phyloP scores from a whole-genome alignment of 2,113 vertebrate genomes.

The Otocyon megalotis region DNA sequence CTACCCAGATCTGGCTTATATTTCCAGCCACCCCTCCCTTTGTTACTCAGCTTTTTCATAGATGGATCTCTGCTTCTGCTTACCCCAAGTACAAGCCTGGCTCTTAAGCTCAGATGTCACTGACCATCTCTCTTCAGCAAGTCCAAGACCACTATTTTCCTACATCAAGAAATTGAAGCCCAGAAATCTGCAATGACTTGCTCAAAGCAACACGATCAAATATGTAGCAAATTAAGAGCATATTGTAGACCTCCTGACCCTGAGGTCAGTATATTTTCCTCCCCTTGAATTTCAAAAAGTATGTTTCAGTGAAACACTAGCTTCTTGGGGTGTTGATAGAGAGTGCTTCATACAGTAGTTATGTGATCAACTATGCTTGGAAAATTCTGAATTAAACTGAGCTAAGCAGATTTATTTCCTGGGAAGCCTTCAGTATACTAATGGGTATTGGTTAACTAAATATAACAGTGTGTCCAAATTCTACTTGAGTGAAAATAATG shows the following conservation, averaged over 20 bases:
- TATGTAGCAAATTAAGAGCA: background rate
- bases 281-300: background rate
- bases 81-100: background rate
- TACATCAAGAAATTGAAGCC: background rate
- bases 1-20: background rate
- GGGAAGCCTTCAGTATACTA: background rate
- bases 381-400: slow-evolving; percentile 34
- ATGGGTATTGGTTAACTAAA: slow-evolving; percentile 5
- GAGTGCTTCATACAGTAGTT: background rate
- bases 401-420: slow-evolving; percentile 56
- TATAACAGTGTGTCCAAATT: background rate
- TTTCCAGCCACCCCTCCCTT: background rate
- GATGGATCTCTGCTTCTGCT: background rate
- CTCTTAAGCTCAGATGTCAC: background rate
- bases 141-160: background rate
- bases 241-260: background rate
- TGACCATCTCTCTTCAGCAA: background rate
- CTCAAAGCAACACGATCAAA: background rate
- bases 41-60: background rate
- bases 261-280: background rate
- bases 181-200: background rate
- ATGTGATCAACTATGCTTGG: background rate
- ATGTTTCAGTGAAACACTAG: background rate
- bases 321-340: background rate
- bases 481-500: slow-evolving; percentile 16